phyloP scores from a whole-genome alignment of 1,140 invertebrate species.

The Drosophila truncata region DNA sequence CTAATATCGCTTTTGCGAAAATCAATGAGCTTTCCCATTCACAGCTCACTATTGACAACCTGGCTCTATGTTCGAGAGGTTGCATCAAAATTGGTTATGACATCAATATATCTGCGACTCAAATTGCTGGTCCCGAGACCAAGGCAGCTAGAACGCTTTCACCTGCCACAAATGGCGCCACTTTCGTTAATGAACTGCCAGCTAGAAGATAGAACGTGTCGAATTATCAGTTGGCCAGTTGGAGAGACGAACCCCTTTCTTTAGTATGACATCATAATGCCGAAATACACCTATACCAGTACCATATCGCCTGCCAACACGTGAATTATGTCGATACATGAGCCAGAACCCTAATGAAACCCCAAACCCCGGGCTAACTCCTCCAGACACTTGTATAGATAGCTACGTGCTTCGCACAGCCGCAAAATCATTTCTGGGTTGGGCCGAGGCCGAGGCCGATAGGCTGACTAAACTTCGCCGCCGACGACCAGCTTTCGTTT shows the following conservation, averaged over 20 bases:
- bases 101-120: slow-evolving; percentile 23
- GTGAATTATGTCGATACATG: slow-evolving; percentile 68
- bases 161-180: slow-evolving; percentile 31
- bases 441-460: slow-evolving; percentile 28
- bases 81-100: slow-evolving; percentile 53
- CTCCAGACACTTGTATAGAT: slow-evolving; percentile 36
- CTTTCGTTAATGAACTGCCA: slow-evolving; percentile 38
- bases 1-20: slow-evolving; percentile 57
- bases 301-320: slow-evolving; percentile 64
- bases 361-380: slow-evolving; percentile 24
- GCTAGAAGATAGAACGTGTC: slow-evolving; percentile 55
- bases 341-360: slow-evolving; percentile 10
- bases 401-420: slow-evolving; percentile 20
- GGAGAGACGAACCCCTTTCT: slow-evolving; percentile 19
- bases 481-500: slow-evolving; percentile 58
- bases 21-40: slow-evolving; percentile 67
- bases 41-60: slow-evolving; percentile 41
- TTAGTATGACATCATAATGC: slow-evolving; percentile 73
- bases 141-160: slow-evolving; percentile 63
- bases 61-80: slow-evolving; percentile 24
- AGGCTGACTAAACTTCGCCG: slow-evolving; percentile 31
- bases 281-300: slow-evolving; percentile 28
- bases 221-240: slow-evolving; percentile 52
- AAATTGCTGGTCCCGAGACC: slow-evolving; percentile 12
- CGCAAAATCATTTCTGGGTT: slow-evolving; percentile 35